Conservation (phyloP, 2,113 vertebrate species). For the Ceuthmochares aereus region DNA sequence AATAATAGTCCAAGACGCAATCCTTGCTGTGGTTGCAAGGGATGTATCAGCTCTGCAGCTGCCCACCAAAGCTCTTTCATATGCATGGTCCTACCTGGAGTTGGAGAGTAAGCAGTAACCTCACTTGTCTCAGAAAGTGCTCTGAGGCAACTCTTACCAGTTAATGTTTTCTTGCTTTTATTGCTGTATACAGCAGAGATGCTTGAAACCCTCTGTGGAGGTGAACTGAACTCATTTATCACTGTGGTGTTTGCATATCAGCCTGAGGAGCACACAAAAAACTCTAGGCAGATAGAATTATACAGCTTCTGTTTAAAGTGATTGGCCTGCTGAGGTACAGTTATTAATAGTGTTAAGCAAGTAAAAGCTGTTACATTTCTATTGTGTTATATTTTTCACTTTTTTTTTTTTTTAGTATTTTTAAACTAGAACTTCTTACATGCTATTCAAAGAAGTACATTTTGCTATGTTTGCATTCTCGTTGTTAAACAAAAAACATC, state of each 20-base stretch:
- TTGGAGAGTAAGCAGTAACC: neutral
- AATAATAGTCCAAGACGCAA: neutral
- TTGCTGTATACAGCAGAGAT: neutral
- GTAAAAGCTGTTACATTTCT: neutral
- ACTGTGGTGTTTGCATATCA: neutral
- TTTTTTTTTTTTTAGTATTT: neutral
- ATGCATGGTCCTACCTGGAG: neutral
- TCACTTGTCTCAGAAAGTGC: neutral
- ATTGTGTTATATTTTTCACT: neutral
- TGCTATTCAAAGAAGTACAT: neutral
- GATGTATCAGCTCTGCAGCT: neutral
- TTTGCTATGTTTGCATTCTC: neutral
- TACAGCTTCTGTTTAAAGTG: neutral
- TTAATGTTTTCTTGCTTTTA: neutral
- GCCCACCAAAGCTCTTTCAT: neutral
- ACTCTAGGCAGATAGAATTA: neutral
- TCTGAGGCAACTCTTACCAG: neutral
- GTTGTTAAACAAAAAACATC: neutral
- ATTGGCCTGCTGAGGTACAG: neutral
- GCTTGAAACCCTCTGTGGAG: neutral
- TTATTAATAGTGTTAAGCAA: neutral
- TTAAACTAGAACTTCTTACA: neutral
- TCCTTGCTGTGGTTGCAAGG: neutral
- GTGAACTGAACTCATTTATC: neutral
- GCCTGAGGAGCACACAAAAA: neutral